Percentiles rank a stretch among this genome's conserved stretches.
Conservation (phyloP, 2,797 vertebrate species). For the Pangasius djambal region DNA sequence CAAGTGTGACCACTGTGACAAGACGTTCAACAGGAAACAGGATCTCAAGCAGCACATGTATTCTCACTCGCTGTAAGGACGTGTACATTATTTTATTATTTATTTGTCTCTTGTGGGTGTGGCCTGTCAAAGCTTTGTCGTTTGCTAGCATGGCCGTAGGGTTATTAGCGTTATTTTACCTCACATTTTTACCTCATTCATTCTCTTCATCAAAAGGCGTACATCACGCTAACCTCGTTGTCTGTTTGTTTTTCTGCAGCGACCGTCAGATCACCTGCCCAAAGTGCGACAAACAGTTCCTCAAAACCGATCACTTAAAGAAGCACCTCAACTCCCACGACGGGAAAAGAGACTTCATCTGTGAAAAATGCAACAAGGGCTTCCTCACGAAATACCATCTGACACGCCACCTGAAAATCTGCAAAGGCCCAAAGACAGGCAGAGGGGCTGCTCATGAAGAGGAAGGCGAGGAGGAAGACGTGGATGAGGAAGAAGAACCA, state of each 20-base stretch:
- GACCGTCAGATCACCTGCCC: slow-evolving; percentile 94
- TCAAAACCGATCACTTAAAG: slow-evolving; percentile 94
- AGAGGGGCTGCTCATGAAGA: slow-evolving; percentile 70
- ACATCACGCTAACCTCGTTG: not conserved
- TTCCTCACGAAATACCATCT: slow-evolving; percentile 99
- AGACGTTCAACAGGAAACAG: slow-evolving; percentile 92
- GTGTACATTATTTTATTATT: not conserved
- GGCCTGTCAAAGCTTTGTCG: too few relatives aligned
- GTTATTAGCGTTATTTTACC: not conserved
- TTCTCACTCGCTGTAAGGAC: slow-evolving; percentile 90
- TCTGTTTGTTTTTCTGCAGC: slow-evolving; percentile 66
- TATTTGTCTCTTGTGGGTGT: not conserved
- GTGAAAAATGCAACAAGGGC: slow-evolving; percentile 96
- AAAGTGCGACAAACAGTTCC: slow-evolving; percentile 94
- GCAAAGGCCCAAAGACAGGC: slow-evolving; percentile 89
- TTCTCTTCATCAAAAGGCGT: not conserved
- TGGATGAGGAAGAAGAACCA: slow-evolving; percentile 40
- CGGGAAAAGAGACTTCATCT: slow-evolving; percentile 94
- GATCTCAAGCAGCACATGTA: slow-evolving; percentile 96
- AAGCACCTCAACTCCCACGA: slow-evolving; percentile 98
- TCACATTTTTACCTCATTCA: not conserved
- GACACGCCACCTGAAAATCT: slow-evolving; percentile 96
- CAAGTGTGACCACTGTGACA: slow-evolving; percentile 95
- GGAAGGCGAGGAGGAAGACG: slow-evolving; percentile 56
- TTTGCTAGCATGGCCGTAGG: not conserved